phyloP scores from a whole-genome alignment of 2,797 vertebrate species.

The Coccyzus lansbergi region DNA sequence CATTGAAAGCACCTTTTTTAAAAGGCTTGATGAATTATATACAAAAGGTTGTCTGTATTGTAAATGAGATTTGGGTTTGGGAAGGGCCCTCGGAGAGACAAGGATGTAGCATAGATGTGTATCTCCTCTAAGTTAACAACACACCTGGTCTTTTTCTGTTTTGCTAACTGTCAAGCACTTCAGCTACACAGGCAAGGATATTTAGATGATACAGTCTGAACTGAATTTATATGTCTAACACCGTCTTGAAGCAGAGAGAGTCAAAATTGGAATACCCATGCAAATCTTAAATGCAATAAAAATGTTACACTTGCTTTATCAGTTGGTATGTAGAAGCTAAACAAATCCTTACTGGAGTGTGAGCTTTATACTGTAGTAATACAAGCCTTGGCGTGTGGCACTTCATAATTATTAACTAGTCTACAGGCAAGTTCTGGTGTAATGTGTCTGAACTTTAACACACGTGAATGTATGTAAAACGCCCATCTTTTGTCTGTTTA shows the following conservation, averaged over 20 bases:
- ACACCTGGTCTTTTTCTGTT: neutral
- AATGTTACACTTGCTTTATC: neutral
- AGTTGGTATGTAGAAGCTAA: slow-evolving; percentile 15
- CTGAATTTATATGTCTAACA: neutral
- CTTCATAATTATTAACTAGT: slow-evolving; percentile 42
- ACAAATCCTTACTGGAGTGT: neutral
- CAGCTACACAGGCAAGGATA: neutral
- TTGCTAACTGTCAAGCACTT: neutral
- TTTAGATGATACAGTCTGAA: neutral
- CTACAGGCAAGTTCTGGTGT: neutral
- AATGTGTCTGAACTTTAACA: slow-evolving; percentile 27
- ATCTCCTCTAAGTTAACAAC: neutral
- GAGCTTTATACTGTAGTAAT: slow-evolving; percentile 11
- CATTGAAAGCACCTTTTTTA: neutral
- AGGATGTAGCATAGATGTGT: neutral
- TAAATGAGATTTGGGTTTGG: neutral
- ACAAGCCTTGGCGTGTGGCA: slow-evolving; percentile 28
- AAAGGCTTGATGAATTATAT: neutral
- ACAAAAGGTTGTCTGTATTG: neutral
- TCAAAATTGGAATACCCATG: neutral
- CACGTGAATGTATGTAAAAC: slow-evolving; percentile 24
- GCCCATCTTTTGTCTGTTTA: slow-evolving; percentile 7
- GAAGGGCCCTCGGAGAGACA: neutral
- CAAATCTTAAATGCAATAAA: neutral
- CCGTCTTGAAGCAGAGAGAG: neutral